Percentiles rank a stretch among this genome's conserved stretches.
These are phyloP conservation scores for Oligia strigilis DNA, from an alignment of 2,888 invertebrate species.

Conservation along the genomic window DNA sequence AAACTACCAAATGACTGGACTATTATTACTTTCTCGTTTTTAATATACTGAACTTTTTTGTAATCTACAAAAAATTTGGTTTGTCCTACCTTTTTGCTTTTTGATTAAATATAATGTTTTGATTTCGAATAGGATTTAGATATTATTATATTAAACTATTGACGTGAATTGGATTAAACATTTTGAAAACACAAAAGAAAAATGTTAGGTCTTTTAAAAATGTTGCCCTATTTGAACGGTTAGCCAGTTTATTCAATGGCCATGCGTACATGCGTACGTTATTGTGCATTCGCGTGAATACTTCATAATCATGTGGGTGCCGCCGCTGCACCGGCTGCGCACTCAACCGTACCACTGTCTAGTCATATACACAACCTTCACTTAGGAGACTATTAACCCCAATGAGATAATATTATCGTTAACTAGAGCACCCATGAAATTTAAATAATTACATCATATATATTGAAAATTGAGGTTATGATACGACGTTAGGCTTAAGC, in stretches of 20 bases:
- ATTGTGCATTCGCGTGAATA: slow-evolving; percentile 74
- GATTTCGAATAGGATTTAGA: background rate
- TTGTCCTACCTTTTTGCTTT: background rate
- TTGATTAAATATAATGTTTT: background rate
- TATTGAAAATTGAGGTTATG: slow-evolving; percentile 52
- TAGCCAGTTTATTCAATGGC: slow-evolving; percentile 38
- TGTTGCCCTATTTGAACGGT: slow-evolving; percentile 8
- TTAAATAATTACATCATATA: slow-evolving; percentile 60
- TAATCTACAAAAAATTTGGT: background rate
- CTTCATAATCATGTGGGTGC: slow-evolving; percentile 63
- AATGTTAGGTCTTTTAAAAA: slow-evolving; percentile 17
- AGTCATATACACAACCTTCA: slow-evolving; percentile 41
- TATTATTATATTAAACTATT: background rate
- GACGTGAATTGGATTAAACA: background rate
- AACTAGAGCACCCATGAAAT: slow-evolving; percentile 54
- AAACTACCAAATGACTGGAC: too few relatives aligned
- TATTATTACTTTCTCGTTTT: background rate
- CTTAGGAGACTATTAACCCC: slow-evolving; percentile 50
- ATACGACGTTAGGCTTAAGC: slow-evolving; percentile 42
- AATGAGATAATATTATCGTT: slow-evolving; percentile 55
- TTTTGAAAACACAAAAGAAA: slow-evolving; percentile 1
- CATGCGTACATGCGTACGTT: slow-evolving; percentile 55
- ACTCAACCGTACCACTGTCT: slow-evolving; percentile 28
- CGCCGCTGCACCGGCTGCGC: slow-evolving; percentile 50
- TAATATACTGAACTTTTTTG: background rate